These are phyloP conservation scores for Pelusios castaneus DNA, from an alignment of 2,113 vertebrate species.

Conservation along the genomic window DNA sequence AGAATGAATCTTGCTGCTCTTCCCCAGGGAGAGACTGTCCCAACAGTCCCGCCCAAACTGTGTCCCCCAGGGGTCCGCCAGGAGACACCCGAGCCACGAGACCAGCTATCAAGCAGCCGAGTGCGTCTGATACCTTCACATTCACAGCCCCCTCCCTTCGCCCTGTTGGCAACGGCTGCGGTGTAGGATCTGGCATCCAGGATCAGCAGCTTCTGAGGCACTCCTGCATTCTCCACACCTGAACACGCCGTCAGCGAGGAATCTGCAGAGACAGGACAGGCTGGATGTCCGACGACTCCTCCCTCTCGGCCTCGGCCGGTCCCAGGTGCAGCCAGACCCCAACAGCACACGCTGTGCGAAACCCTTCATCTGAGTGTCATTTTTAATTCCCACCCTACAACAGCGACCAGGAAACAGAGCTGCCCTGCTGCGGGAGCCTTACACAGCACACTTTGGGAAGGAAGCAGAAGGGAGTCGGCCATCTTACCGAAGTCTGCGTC, in stretches of 20 bases:
- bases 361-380: rapidly evolving
- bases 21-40: not conserved
- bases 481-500: conserved; percentile 94
- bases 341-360: rapidly evolving
- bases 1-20: not conserved
- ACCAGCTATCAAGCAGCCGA: not conserved
- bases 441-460: rapidly evolving
- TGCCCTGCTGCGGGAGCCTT: not conserved
- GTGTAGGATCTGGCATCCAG: conserved; percentile 97
- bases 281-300: not conserved
- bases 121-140: conserved; percentile 90
- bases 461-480: rapidly evolving
- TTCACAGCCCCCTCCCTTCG: conserved; percentile 98
- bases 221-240: conserved; percentile 82
- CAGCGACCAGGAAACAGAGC: not conserved
- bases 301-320: rapidly evolving
- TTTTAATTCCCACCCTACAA: rapidly evolving
- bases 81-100: not conserved
- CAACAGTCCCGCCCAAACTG: rapidly evolving
- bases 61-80: not conserved
- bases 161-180: conserved; percentile 95
- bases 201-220: conserved; percentile 94
- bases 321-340: not conserved
- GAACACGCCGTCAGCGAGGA: conserved; percentile 89
- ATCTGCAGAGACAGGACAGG: conserved; percentile 75